phyloP scores from a whole-genome alignment of 2,888 invertebrate species.

The Drosophila cyrtoloma region DNA sequence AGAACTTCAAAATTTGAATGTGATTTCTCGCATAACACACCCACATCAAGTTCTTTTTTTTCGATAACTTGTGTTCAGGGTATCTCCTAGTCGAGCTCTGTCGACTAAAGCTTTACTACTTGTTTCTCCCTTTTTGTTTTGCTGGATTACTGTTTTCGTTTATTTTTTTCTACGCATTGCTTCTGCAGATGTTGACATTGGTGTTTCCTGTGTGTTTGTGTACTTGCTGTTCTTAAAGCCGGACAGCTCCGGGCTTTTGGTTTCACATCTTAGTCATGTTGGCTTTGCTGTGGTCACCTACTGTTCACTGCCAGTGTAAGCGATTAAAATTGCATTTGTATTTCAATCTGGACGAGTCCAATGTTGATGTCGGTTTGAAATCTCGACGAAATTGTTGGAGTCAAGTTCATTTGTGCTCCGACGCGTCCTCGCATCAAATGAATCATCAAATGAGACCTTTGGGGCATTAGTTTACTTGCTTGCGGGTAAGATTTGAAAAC shows the following conservation, averaged over 20 bases:
- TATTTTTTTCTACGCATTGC: conserved; percentile 57
- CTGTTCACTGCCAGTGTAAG: conserved; percentile 14
- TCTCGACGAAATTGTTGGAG: no score
- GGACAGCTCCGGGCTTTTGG: conserved; percentile 64
- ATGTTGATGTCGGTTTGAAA: neutral
- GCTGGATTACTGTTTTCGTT: conserved; percentile 16
- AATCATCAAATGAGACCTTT: neutral
- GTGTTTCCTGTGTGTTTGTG: conserved; percentile 17
- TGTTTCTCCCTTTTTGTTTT: conserved; percentile 2
- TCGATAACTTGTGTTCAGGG: neutral
- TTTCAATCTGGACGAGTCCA: neutral
- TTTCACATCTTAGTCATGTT: conserved; percentile 61
- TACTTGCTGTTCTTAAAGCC: conserved; percentile 65
- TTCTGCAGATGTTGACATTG: conserved; percentile 63
- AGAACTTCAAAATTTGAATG: neutral
- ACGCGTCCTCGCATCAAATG: neutral
- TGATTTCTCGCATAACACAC: neutral
- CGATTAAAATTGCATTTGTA: conserved; percentile 10
- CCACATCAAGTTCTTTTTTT: neutral
- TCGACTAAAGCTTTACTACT: neutral
- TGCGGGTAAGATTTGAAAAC: neutral
- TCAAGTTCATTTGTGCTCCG: neutral
- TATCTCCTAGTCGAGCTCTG: neutral
- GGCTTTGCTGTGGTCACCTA: conserved; percentile 38
- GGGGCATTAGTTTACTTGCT: no score